Evolutionary conservation across 2,113 vertebrate species (phyloP), one percentile per base, ranked within the genome.

Genomic region (Lota lota): DNA sequence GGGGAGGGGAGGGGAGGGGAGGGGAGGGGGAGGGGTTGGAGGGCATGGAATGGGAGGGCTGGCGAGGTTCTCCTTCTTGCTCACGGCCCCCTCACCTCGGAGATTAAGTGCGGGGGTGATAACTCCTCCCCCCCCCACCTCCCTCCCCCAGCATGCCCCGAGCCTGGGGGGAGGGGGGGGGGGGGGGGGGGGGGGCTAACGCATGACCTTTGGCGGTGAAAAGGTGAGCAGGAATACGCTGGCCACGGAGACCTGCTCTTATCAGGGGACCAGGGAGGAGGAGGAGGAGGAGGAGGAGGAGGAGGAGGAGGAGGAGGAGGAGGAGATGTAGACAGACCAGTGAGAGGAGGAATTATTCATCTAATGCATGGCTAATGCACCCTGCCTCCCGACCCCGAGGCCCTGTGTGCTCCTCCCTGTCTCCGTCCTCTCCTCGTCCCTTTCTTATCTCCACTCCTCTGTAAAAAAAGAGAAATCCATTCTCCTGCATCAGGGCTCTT

Each of bases 401-500:
- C 40, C 40, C 40, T 1, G 10, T 8, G 40, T 22, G 14, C 33
- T 22, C 33, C 20, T 58, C 22, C 68, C 58, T 68, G 59, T 53
- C 19, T 63, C 77, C 72, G 61, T 76, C 70, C 47, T 83, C 70
- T 61, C 70, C 21, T 72, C 64, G 40, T 14, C 40, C 72, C 70
- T 67, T 71, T 79, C 79, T 81, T 78, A 79, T 85, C 74, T 68
- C 19, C 75, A 69, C 70, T 70, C 65, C 65, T 76, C 73, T 68
- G 79, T 73, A 85, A 80, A 85, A 85, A 86, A 60, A 60, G 5
- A 61, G 15, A 16, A 88, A 87, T 88, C 80, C 59, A 85, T 82
- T 89, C 87, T 83, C 81, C 80, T 85, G 83, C 83, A 81, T 74
- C 54, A 65, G 71, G 67, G 70, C 22, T 33, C 83, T 87, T 87